These are phyloP conservation scores for Myanophis thanlyinensis DNA, from an alignment of 2,113 vertebrate genomes.

Conservation along the genomic window DNA sequence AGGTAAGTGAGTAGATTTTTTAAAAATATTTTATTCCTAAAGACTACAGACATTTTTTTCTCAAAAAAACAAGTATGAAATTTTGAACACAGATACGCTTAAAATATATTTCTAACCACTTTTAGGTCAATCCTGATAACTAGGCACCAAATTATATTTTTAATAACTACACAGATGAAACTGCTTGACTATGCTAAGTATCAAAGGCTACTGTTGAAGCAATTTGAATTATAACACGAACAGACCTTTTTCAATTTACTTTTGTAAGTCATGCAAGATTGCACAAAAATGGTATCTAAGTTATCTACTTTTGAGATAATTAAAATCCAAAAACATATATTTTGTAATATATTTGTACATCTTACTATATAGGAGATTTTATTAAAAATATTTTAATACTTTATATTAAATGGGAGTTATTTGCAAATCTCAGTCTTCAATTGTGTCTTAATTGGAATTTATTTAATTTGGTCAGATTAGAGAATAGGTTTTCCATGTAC, in stretches of 20 bases:
- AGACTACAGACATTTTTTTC: conserved; percentile 3
- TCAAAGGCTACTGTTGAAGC: not conserved
- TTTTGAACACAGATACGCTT: conserved; percentile 61
- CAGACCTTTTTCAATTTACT: not conserved
- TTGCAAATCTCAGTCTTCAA: not conserved
- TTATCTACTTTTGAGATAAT: not conserved
- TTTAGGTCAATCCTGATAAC: conserved; percentile 12
- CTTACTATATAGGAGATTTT: not conserved
- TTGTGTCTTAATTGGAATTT: not conserved
- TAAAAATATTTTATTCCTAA: not conserved
- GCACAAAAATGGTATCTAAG: not conserved
- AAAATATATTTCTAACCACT: conserved; percentile 26
- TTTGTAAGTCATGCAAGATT: not conserved
- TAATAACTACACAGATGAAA: conserved; percentile 5
- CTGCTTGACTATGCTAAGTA: not conserved
- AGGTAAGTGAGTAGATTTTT: not conserved
- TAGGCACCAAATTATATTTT: conserved; percentile 56
- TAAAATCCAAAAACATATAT: not conserved
- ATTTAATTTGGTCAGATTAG: not conserved
- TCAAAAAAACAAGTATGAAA: conserved; percentile 46
- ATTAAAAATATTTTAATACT: not conserved
- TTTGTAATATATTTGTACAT: conserved; percentile 13
- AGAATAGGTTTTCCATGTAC: not conserved
- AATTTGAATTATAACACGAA: not conserved
- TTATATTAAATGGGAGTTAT: conserved; percentile 1